Percentiles rank a stretch among this genome's conserved stretches.
These are phyloP conservation scores for Villa cingulata DNA, from an alignment of 2,888 invertebrate genomes.

Conservation along the genomic window DNA sequence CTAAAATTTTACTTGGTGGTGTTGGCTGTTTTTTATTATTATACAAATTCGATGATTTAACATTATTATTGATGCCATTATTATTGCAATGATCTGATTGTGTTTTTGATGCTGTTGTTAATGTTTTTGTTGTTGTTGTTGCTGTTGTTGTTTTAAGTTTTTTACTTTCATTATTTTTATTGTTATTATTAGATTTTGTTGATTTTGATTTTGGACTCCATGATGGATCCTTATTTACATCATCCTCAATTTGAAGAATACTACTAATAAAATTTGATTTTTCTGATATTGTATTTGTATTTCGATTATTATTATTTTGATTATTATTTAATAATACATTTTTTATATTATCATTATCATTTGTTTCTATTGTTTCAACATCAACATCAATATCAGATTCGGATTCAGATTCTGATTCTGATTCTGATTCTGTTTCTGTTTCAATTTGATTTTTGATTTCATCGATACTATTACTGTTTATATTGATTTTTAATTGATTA, in stretches of 20 bases:
- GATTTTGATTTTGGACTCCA: slow-evolving; percentile 23
- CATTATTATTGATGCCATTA: not conserved
- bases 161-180: not conserved
- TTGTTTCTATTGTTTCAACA: slow-evolving; percentile 31
- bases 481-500: too few species aligned
- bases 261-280: not conserved
- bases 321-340: slow-evolving; percentile 1
- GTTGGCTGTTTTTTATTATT: not conserved
- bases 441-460: too few species aligned
- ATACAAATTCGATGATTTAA: not conserved
- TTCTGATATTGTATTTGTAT: not conserved
- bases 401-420: too few species aligned
- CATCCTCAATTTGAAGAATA: slow-evolving; percentile 19
- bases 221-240: slow-evolving; percentile 29
- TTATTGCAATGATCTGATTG: not conserved
- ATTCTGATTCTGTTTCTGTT: slow-evolving; percentile 1
- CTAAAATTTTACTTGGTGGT: slow-evolving; percentile 15
- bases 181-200: not conserved
- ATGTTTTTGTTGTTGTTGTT: too few species aligned
- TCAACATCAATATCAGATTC: slow-evolving; percentile 35
- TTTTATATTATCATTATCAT: slow-evolving; percentile 14
- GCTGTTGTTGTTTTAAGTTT: not conserved
- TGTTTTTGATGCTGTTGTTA: not conserved
- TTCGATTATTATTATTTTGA: not conserved
- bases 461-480: too few species aligned